Conservation (phyloP, 2,113 vertebrate genomes). For the Crocuta crocuta region DNA sequence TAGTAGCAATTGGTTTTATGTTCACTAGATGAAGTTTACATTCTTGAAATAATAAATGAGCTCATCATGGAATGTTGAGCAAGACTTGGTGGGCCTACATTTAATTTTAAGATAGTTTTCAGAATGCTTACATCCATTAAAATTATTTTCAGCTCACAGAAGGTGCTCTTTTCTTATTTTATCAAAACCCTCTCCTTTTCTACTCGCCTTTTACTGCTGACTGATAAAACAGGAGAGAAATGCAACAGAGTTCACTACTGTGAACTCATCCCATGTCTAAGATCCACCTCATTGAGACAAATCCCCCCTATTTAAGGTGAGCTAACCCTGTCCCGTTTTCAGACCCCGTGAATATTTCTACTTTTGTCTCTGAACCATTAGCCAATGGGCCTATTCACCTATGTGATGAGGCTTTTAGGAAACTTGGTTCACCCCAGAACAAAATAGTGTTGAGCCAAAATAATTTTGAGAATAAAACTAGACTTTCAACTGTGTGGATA, state of each 20-base stretch:
- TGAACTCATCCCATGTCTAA: background rate
- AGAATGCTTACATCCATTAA: slow-evolving; percentile 35
- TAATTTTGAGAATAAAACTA: slow-evolving; percentile 35
- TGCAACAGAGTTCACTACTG: background rate
- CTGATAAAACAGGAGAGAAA: slow-evolving; percentile 16
- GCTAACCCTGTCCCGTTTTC: background rate
- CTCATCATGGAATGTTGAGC: background rate
- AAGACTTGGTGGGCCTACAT: background rate
- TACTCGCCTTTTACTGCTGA: background rate
- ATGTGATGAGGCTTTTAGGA: background rate
- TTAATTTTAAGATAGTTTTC: slow-evolving; percentile 64
- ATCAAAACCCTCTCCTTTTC: background rate
- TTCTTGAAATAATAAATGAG: slow-evolving; percentile 59
- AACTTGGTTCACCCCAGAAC: background rate
- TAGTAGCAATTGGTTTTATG: slow-evolving; percentile 13
- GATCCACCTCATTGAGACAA: background rate
- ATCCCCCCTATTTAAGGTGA: background rate
- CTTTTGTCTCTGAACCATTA: background rate
- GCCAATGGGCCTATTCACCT: background rate
- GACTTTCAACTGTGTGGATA: background rate
- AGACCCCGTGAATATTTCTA: background rate
- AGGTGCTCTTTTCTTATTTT: slow-evolving; percentile 27
- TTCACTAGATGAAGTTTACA: slow-evolving; percentile 8
- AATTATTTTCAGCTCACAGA: slow-evolving; percentile 36
- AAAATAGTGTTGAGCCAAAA: slow-evolving; percentile 49